Evolutionary conservation across 92 coral and sea anemone species (phyloP).

Genomic region (Porites lobata): DNA sequence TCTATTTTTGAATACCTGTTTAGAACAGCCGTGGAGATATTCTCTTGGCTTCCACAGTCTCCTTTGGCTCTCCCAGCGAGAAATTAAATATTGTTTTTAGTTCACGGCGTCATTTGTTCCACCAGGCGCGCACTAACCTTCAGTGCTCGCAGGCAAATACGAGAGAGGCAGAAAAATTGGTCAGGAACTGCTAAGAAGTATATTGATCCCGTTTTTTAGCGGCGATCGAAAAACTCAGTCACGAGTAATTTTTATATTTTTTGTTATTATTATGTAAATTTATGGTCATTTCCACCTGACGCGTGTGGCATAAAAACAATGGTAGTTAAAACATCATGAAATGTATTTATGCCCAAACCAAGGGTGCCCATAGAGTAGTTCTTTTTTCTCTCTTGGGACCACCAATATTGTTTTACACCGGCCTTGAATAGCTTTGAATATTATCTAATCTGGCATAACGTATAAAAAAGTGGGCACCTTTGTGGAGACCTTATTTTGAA

Average conservation of each 20-base stretch:
- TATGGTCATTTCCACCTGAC: conserved; percentile 14
- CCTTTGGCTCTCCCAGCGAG: conserved; percentile 19
- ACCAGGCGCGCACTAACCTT: too few relatives aligned
- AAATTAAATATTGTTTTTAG: neutral
- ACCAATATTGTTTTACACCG: neutral
- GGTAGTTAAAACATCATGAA: conserved; percentile 7
- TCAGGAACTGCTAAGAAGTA: too few relatives aligned
- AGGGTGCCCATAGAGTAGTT: neutral
- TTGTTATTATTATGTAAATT: conserved; percentile 14
- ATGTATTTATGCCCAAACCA: neutral
- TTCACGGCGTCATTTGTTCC: neutral
- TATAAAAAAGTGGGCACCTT: too few relatives aligned
- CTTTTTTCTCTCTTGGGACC: neutral
- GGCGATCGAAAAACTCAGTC: neutral
- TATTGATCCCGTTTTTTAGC: neutral
- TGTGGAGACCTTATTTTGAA: too few relatives aligned
- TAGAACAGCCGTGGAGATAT: neutral
- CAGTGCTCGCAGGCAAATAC: too few relatives aligned
- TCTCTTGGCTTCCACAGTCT: conserved; percentile 2
- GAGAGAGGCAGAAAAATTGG: too few relatives aligned
- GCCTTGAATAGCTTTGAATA: neutral
- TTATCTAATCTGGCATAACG: too few relatives aligned
- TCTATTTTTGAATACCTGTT: conserved; percentile 32
- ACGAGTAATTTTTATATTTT: too few relatives aligned
- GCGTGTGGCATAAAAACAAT: conserved; percentile 23